Conservation (phyloP, 2,888 invertebrate species). For the Autographa gamma region DNA sequence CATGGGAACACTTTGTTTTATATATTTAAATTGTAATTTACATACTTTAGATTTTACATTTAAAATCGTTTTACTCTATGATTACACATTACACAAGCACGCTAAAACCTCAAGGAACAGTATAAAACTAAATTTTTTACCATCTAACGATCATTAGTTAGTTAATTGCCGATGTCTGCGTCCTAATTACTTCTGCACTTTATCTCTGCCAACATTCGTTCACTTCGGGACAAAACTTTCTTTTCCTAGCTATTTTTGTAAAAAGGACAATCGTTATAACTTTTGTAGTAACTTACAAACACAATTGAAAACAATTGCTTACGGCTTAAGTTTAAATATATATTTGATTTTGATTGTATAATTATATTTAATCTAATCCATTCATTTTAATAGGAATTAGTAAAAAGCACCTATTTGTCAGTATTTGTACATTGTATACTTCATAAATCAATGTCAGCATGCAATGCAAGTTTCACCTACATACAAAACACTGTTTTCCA, state of each 20-base stretch:
- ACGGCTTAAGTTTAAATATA: too few relatives aligned
- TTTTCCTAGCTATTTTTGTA: constrained; percentile 15
- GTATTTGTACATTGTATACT: too few relatives aligned
- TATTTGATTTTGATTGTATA: too few relatives aligned
- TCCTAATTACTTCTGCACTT: constrained; percentile 52
- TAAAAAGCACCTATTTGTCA: too few relatives aligned
- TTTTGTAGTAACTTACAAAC: not conserved
- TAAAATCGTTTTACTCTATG: not conserved
- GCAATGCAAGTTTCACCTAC: not conserved
- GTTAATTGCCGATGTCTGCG: constrained; percentile 42
- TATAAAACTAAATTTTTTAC: constrained; percentile 43
- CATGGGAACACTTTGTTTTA: too few relatives aligned
- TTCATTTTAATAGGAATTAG: too few relatives aligned
- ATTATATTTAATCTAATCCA: too few relatives aligned
- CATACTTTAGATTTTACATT: not conserved
- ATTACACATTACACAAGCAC: not conserved
- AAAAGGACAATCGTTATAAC: constrained; percentile 8
- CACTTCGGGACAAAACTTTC: constrained; percentile 25
- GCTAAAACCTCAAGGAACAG: constrained; percentile 8
- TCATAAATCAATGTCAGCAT: not conserved
- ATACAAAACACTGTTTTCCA: not conserved
- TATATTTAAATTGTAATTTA: too few relatives aligned
- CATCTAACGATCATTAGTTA: constrained; percentile 46
- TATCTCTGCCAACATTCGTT: constrained; percentile 42
- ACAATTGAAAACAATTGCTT: too few relatives aligned